Evolutionary conservation across 2,113 vertebrate genomes (phyloP), one percentile per base, ranked within the genome.

Genomic region (Rattus rattus): DNA sequence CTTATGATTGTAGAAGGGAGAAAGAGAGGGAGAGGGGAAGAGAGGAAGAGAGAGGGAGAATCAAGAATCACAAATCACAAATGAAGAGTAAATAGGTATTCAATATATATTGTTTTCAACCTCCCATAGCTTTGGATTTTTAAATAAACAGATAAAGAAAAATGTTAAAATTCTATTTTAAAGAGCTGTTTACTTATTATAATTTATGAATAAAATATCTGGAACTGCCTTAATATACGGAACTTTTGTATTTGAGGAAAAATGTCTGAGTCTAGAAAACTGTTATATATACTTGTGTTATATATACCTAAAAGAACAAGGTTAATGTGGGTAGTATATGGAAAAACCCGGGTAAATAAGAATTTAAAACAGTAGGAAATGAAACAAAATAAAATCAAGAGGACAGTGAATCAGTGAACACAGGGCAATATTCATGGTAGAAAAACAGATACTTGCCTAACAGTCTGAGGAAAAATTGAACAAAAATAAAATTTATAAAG

Each of bases 91-190:
- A 93, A 59, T 73, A 33, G n/a, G 33, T 79, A 43, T 56, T 88
- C 9, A 20, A 11, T 91, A 54, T 93, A 59, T 17, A 76, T 39
- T 63, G 65, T 28, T 96, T 96, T 85, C 19, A 91, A 86, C 22
- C 80, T 86, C 47, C 54, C 2, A 20, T 22, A 96, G 22, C 22
- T 87, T 88, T 81, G 26, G 80, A 61, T 33, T 77, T 70, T 79
- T 13, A 80, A 91, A 80, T 52, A 69, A 92, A 70, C 20, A 80
- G 39, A 36, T 90, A 16, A 85, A 85, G 24, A 28, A 72, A 93
- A 95, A 94, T 67, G 7, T 86, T 61, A 75, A 80, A 28, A 79
- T 81, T 73, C 81, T 88, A 92, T 69, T 91, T 94, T 94, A 83
- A 26, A 90, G 73, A 94, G 73, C 88, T 43, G n/a, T 43, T 72